Base-by-base conservation (phyloP, 2,888 invertebrate genomes). In the Stictocephala bisonia region DNA sequence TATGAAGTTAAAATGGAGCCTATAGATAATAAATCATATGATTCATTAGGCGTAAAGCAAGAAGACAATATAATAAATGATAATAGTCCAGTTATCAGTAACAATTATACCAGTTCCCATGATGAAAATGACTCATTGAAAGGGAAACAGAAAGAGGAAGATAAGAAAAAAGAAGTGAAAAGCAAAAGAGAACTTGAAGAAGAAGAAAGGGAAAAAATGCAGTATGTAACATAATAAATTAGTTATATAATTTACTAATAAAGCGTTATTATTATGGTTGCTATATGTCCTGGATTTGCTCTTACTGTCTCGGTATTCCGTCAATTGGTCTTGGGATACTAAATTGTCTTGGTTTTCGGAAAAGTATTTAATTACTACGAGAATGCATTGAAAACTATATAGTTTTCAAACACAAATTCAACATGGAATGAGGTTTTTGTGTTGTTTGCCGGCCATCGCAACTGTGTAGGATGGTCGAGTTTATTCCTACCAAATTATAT, bases 191-290 rank as follows among this genome's bases (percentile, higher is more conserved):
- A 96, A 84, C 82, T 95, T 9, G 96, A 97, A 83, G 96, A 97
- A 83, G 97, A 97, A 82, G 97, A 97, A 83, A 86, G 97, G 75
- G 95, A 97, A 82, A 95, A 95, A 84, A 97, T 97, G 97, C 96
- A 96, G 96, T 96, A 86, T 86, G 91, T 89, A 20, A 68, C 73
- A 48, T 31, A 13, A 67, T 72, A 74, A 22, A 22, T 22, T 44
- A 3, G 7, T 35, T 35, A 11, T 11, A 35, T 35, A 35, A 3
- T 44, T 3, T 44, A 15, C 13, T 44, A 3, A 6, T 6, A 6
- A 18, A 44, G 18, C 13, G 13, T 6, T 4, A 44, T 6, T 15
- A 44, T 3, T 44, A 6, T 44, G 13, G 44, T 18, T 44, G 6
- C 13, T 11, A 9, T 11, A 7, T 11, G 7, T 35, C 7, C 35